Evolutionary conservation across 2,888 invertebrate species (phyloP).

Genomic region (Slavum lentiscoides): DNA sequence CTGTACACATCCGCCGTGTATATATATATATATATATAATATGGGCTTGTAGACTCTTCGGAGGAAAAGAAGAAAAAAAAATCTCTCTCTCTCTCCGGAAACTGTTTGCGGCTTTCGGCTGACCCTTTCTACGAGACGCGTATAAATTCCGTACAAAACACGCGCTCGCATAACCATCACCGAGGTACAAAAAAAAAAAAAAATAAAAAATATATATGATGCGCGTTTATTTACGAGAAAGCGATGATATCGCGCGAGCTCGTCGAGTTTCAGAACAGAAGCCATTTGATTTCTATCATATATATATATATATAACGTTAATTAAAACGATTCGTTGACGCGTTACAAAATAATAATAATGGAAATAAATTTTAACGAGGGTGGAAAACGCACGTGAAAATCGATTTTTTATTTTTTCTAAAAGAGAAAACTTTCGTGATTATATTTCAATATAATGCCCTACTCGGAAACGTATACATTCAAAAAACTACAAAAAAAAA

Average conservation of each 20-base stretch:
- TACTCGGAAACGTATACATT: no score
- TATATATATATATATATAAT: no score
- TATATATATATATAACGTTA: background rate
- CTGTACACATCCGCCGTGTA: background rate
- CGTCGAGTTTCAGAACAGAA: background rate
- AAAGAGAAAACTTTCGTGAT: no score
- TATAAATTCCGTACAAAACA: background rate
- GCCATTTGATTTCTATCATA: background rate
- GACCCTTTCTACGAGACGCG: slow-evolving; percentile 16
- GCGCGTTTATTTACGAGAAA: background rate
- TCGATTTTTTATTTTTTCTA: no score
- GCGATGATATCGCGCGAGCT: background rate
- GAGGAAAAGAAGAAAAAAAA: background rate
- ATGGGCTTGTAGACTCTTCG: slow-evolving; percentile 4
- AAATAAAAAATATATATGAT: no score
- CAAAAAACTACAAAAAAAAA: no score
- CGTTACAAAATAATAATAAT: no score
- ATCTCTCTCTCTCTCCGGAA: background rate
- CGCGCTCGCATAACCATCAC: no score
- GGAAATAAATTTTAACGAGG: no score
- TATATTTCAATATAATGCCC: no score
- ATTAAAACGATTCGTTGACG: background rate
- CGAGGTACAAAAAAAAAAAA: no score
- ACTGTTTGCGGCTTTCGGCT: slow-evolving; percentile 44
- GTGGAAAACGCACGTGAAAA: no score